Base-by-base conservation (phyloP, 2,888 invertebrate species). In the Caradrina clavipalpis region DNA sequence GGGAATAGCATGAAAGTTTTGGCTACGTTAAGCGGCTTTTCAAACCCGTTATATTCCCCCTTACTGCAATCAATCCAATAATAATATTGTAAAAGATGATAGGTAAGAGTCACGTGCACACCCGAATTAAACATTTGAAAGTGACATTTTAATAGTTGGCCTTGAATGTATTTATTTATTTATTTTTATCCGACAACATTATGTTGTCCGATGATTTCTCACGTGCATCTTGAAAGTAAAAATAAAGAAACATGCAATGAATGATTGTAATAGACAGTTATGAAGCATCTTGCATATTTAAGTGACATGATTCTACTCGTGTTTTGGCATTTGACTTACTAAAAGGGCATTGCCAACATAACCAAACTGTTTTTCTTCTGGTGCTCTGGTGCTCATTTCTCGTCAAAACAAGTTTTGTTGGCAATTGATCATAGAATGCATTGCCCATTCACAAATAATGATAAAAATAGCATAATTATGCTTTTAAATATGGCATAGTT, bases 101-200 rank as follows among this genome's bases (percentile, higher is more conserved):
- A n/a, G n/a, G n/a, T n/a, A 8, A 45, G 47, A 21, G 62, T 73
- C 73, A 71, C 70, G 73, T 62, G 10, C 39, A 63, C 17, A 26
- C 50, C 39, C 17, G 1, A 11, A 5, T n/a, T 11, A n/a, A 0
- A 35, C 21, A 22, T 21, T n/a, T 8, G 19, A 51, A 62, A 47
- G 11, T 54, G n/a, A 17, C 15, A 21, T 19, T 57, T 69, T 19
- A 26, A 21, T 42, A 8, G 0, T 31, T 66, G 17, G 0, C 22
- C 31, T 51, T 51, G 45, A 5, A 26, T 51, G 26, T 6, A 17
- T 0, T 17, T 15, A 17, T 8, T 45, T 51, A 22, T 53, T 49
- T 54, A 47, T 39, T 21, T 15, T n/a, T n/a, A n/a, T n/a, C 13
- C 2, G 4, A 22, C 11, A 26, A 57, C 10, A 71, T 21, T 35